phyloP scores from a whole-genome alignment of 2,888 invertebrate species.

The Nymphalis c-album region DNA sequence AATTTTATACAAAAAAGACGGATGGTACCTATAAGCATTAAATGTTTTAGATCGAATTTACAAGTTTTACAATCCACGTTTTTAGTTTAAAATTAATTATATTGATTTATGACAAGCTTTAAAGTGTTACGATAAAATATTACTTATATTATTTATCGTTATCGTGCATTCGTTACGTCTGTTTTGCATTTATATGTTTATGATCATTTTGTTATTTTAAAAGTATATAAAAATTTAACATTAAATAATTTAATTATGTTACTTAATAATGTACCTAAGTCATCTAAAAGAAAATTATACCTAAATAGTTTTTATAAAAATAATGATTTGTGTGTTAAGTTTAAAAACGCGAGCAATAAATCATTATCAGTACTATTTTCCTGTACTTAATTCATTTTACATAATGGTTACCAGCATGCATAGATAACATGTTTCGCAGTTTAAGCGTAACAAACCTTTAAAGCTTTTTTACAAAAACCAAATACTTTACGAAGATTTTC shows the following conservation, averaged over 20 bases:
- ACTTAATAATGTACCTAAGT: no score
- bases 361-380: slow-evolving; percentile 13
- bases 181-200: slow-evolving; percentile 8
- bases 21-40: no score
- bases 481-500: background rate
- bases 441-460: background rate
- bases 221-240: background rate
- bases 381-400: slow-evolving; percentile 5
- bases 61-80: background rate
- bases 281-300: no score
- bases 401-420: slow-evolving; percentile 13
- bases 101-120: slow-evolving; percentile 49
- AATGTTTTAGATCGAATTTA: background rate
- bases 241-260: no score
- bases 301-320: no score
- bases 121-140: slow-evolving; percentile 45
- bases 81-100: slow-evolving; percentile 18
- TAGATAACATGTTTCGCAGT: slow-evolving; percentile 7
- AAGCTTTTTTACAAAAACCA: background rate
- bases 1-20: no score
- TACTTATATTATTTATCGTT: slow-evolving; percentile 42
- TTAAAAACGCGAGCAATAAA: slow-evolving; percentile 1
- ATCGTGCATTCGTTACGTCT: slow-evolving; percentile 32
- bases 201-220: background rate
- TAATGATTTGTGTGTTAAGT: background rate